Evolutionary conservation across 1,140 invertebrate species (phyloP).

Genomic region (Procambarus virginalis): DNA sequence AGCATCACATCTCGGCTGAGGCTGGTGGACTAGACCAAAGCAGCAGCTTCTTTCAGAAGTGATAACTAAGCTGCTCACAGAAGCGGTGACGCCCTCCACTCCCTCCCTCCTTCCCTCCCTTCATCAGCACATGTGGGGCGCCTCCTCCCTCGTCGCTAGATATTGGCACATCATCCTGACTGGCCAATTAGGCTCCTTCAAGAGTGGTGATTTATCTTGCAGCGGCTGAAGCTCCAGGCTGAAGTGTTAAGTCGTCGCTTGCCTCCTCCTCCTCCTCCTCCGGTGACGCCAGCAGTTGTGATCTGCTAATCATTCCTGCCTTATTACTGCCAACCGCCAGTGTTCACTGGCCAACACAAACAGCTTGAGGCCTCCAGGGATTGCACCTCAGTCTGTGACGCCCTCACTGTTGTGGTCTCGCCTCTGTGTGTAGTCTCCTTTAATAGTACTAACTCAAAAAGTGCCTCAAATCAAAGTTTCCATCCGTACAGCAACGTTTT

Average conservation of each 20-base stretch:
- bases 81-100: slow-evolving; percentile 4
- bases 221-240: not conserved
- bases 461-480: slow-evolving; percentile 4
- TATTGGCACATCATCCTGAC: slow-evolving; percentile 19
- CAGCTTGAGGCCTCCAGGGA: not conserved
- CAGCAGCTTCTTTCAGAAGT: slow-evolving; percentile 6
- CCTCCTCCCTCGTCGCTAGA: slow-evolving; percentile 21
- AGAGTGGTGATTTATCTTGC: not conserved
- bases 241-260: not conserved
- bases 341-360: slow-evolving; percentile 32
- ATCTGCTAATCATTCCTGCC: slow-evolving; percentile 48
- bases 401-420: not conserved
- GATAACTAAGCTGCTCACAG: not conserved
- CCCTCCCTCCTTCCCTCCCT: not conserved
- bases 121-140: slow-evolving; percentile 18
- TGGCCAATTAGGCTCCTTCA: not conserved
- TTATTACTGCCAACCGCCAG: slow-evolving; percentile 55
- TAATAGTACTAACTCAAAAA: not conserved
- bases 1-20: not conserved
- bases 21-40: not conserved
- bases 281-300: slow-evolving; percentile 8
- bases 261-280: not conserved
- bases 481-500: not conserved
- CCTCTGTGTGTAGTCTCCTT: not conserved
- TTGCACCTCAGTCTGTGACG: not conserved